Conservation (phyloP, 2,113 vertebrate genomes). For the Calidris pugnax region DNA sequence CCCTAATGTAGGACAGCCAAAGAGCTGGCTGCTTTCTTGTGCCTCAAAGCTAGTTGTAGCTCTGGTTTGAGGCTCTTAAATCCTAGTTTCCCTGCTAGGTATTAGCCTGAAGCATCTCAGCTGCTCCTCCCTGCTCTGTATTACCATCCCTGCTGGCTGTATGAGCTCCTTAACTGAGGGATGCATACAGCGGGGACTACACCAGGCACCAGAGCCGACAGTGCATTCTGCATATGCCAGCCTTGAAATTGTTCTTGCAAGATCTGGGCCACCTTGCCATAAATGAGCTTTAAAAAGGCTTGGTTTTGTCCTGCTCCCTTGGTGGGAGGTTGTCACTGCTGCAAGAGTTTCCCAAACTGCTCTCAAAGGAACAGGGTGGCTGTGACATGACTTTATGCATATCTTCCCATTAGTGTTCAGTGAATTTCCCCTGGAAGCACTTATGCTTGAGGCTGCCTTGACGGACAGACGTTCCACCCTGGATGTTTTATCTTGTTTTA, state of each 20-base stretch:
- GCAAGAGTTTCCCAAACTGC: not conserved
- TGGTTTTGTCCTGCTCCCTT: not conserved
- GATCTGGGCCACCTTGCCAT: not conserved
- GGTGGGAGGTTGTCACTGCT: not conserved
- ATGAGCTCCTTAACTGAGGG: not conserved
- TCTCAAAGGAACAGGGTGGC: not conserved
- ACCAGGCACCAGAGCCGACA: fast-evolving
- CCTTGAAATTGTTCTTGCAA: not conserved
- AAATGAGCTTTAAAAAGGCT: not conserved
- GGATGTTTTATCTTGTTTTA: not conserved
- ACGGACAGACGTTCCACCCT: not conserved
- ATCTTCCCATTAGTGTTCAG: fast-evolving
- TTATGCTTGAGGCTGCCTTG: fast-evolving
- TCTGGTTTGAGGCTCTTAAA: not conserved
- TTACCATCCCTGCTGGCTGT: not conserved
- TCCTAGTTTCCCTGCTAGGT: not conserved
- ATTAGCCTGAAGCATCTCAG: not conserved
- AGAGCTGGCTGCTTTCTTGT: not conserved
- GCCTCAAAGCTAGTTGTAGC: not conserved
- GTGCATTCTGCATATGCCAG: not conserved
- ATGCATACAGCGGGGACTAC: not conserved
- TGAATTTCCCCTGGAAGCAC: not conserved
- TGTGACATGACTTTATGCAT: not conserved
- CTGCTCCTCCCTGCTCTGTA: not conserved
- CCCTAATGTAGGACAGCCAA: not conserved